Base-by-base conservation (phyloP, 2,113 vertebrate species). In the Lophochroa leadbeateri region DNA sequence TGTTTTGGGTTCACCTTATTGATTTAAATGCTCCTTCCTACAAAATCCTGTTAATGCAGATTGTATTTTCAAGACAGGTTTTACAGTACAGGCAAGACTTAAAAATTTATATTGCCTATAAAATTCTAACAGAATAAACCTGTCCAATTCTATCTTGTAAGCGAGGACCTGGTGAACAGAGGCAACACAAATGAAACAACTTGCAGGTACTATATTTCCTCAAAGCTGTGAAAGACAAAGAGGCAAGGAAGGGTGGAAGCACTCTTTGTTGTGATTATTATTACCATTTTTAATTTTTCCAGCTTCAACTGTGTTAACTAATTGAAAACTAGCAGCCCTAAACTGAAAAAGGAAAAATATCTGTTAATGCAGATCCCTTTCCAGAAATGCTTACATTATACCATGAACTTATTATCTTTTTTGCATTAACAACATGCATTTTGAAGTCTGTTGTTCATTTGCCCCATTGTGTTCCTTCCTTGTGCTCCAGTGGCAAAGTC, bases 71-170 rank as follows among this genome's bases (percentile, higher is more conserved):
- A 92, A 89, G 83, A 87, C 86, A 82, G 55, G 21, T 5, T 18
- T 86, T 90, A 55, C 43, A 77, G n/a, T 74, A 47, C n/a, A 84
- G 49, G 27, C 31, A 90, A 92, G 27, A 90, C n/a, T 92, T 90
- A 72, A 84, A 91, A 85, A 94, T 57, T 94, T 92, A 86, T 96
- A 68, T 90, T 83, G 39, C 49, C 63, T 92, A 39, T 87, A 83
- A 92, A 94, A 96, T 89, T 70, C 84, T 91, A 69, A 52, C 52
- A 69, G 78, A 90, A 90, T 88, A 94, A 94, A 77, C 24, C 60
- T 81, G n/a, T 85, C 63, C 3, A 11, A 39, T 46, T 85, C 52
- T 80, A 68, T 87, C 43, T 53, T 72, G 55, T 82, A 77, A 83
- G 41, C 55, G 80, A 95, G 71, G n/a, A 60, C 44, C 21, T 7